Evolutionary conservation across 2,797 vertebrate species (phyloP).

Genomic region (Emydoidea blandingii): DNA sequence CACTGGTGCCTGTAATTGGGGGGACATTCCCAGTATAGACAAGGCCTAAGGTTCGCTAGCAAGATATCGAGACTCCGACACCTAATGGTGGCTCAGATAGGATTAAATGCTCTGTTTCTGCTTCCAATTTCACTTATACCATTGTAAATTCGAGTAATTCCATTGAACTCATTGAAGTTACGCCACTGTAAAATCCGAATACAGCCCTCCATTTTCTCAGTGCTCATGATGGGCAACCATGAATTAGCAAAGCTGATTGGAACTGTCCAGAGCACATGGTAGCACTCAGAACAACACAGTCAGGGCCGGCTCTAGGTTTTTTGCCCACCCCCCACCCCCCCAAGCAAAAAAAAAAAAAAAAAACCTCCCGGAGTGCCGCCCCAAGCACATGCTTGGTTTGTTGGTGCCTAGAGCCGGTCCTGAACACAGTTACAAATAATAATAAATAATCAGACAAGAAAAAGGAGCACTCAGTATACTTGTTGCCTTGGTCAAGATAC

Average conservation of each 20-base stretch:
- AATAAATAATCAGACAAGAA: neutral
- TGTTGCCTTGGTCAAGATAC: neutral
- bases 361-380: no score
- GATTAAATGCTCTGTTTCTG: slow-evolving; percentile 15
- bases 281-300: neutral
- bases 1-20: neutral
- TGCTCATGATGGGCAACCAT: slow-evolving; percentile 6
- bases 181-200: slow-evolving; percentile 10
- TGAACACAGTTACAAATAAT: neutral
- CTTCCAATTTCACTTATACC: slow-evolving; percentile 17
- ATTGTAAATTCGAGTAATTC: slow-evolving; percentile 16
- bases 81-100: neutral
- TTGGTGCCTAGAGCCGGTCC: no score
- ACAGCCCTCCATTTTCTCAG: neutral
- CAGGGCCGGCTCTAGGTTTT: no score
- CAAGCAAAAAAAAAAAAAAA: no score
- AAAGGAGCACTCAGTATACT: neutral
- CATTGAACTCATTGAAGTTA: slow-evolving; percentile 20
- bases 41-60: neutral
- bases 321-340: no score
- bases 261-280: neutral
- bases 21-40: neutral
- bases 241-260: slow-evolving; percentile 14
- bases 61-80: slow-evolving; percentile 14
- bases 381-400: no score